These are phyloP conservation scores for Drosophila kuntzei DNA, from an alignment of 2,888 invertebrate species.

Conservation along the genomic window DNA sequence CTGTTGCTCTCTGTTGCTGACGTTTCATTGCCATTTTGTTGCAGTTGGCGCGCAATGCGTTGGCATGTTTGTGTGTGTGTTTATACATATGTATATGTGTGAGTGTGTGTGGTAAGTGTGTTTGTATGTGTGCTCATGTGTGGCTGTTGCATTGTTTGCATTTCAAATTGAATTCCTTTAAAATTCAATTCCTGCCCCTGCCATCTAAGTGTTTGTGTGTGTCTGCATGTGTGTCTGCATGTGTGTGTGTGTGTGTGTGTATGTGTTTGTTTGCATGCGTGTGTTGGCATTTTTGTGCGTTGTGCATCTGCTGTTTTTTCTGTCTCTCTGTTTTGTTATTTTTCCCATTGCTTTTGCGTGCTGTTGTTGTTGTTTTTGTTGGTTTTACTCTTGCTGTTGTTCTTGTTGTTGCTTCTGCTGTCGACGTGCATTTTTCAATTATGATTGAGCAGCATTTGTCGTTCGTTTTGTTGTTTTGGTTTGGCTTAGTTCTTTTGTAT, in stretches of 20 bases:
- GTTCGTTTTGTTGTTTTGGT: conserved; percentile 78
- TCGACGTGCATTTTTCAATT: conserved; percentile 75
- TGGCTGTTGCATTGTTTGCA: conserved; percentile 74
- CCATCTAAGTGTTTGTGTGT: conserved; percentile 16
- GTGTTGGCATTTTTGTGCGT: conserved; percentile 73
- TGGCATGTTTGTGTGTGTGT: conserved; percentile 47
- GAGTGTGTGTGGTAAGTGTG: conserved; percentile 24
- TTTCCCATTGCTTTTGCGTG: conserved; percentile 44
- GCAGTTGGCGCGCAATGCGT: conserved; percentile 75
- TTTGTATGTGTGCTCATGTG: conserved; percentile 44
- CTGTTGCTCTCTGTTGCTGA: conserved; percentile 5
- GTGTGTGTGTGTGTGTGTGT: conserved; percentile 17
- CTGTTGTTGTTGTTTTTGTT: conserved; percentile 19
- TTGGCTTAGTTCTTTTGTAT: conserved; percentile 74
- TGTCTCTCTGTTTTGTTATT: conserved; percentile 47
- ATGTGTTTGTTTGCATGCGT: conserved; percentile 28
- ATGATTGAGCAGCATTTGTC: conserved; percentile 80
- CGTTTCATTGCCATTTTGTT: conserved; percentile 80
- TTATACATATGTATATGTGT: conserved; percentile 26
- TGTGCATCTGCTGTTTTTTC: conserved; percentile 79
- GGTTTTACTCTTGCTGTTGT: conserved; percentile 16
- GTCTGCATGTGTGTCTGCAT: conserved; percentile 7
- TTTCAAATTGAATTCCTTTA: conserved; percentile 81
- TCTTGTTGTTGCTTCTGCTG: conserved; percentile 22
- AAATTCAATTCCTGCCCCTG: conserved; percentile 60